phyloP scores from a whole-genome alignment of 2,113 vertebrate genomes.

The Psophia crepitans region DNA sequence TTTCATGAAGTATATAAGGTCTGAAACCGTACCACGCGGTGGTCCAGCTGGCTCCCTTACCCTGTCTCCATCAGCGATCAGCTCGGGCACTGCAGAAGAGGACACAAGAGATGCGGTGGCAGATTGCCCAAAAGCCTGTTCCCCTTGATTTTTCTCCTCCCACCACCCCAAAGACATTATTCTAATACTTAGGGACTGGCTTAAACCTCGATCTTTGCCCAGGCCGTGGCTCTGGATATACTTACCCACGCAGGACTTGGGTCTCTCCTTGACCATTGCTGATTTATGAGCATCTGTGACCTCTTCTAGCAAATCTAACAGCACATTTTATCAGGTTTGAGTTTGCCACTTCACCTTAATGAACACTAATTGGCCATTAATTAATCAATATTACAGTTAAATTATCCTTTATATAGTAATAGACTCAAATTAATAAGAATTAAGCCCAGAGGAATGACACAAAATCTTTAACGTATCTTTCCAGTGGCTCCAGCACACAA shows the following conservation, averaged over 20 bases:
- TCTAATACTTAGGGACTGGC: neutral
- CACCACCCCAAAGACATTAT: accelerated
- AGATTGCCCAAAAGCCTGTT: neutral
- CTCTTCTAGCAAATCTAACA: neutral
- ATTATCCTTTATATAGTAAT: neutral
- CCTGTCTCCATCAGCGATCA: neutral
- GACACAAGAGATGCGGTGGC: neutral
- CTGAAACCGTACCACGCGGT: neutral
- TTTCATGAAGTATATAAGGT: neutral
- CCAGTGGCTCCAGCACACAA: neutral
- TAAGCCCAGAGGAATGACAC: neutral
- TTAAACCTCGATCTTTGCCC: neutral
- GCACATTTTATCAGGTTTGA: neutral
- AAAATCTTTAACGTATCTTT: neutral
- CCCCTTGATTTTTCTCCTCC: neutral
- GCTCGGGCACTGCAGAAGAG: neutral
- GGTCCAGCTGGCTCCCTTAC: neutral
- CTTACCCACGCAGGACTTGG: accelerated
- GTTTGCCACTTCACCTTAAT: neutral
- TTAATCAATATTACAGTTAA: neutral
- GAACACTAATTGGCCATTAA: neutral
- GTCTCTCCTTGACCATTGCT: neutral
- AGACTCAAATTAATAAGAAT: neutral
- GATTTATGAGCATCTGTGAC: neutral
- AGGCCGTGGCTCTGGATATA: neutral